Conservation (phyloP, 2,113 vertebrate genomes). For the Alethe diademata region DNA sequence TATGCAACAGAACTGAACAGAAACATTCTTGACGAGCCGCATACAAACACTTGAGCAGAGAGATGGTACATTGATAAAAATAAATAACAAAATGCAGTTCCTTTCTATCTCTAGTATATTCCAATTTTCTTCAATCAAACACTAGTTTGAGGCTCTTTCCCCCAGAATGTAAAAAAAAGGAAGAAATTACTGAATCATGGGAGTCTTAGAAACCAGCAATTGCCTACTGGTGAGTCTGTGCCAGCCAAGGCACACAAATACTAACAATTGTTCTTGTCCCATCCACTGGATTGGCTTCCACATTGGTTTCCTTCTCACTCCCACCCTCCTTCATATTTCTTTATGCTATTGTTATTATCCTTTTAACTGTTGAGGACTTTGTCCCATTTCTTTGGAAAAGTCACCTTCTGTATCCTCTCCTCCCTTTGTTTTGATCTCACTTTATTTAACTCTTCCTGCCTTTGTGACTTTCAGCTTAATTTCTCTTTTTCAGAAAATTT, state of each 20-base stretch:
- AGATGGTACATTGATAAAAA: not conserved
- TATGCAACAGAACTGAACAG: not conserved
- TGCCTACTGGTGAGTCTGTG: not conserved
- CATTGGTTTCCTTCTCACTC: not conserved
- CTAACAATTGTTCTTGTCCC: not conserved
- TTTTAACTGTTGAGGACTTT: not conserved
- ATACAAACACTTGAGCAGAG: not conserved
- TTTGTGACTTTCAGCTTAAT: not conserved
- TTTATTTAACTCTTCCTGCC: not conserved
- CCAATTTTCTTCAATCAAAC: not conserved
- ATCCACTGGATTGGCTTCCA: not conserved
- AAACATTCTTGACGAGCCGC: not conserved
- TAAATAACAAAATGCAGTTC: not conserved
- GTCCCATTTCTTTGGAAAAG: not conserved
- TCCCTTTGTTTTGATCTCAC: not conserved
- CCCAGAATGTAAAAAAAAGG: accelerated
- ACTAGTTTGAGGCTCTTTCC: not conserved
- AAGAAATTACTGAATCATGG: not conserved
- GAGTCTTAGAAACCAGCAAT: not conserved
- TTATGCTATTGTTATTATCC: not conserved
- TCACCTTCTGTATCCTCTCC: not conserved
- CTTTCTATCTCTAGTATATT: not conserved
- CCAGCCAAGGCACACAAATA: not conserved
- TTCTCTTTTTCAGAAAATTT: not conserved
- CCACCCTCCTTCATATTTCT: not conserved